Base-by-base conservation (phyloP, 2,888 invertebrate species). In the Conchocele bisecta region DNA sequence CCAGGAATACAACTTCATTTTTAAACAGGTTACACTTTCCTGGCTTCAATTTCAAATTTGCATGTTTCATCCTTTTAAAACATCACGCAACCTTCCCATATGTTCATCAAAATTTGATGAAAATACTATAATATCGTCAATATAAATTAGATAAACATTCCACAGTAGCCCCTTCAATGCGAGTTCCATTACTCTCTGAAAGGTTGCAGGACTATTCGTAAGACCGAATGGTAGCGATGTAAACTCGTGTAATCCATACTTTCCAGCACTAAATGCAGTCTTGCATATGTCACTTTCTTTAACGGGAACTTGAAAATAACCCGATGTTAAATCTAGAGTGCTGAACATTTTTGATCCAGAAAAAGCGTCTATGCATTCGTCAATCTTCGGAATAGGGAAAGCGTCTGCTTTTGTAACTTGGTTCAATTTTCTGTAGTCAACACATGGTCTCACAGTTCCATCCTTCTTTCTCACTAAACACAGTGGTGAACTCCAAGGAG, bases 1-100 rank as follows among this genome's bases (percentile, higher is more conserved):
- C 73, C 20, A 72, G 29, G 58, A 70, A 78, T 4, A 50, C 54
- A 11, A 80, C 67, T 22, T 66, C 66, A 48, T 7, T 20, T 42
- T 59, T 46, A 11, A 75, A 44, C 11, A 74, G 22, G 9, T 65
- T 28, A 56, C 74, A 76, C 44, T 81, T 79, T 37, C 60, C 46
- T 20, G 74, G 74, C 37, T 77, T 79, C 7, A 82, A 46, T 46
- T 79, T 80, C 26, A 82, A 39, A 35, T 61, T 59, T 9, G 82
- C 78, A 11, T 39, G 22, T 7, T 17, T 41, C 9, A 78, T 56
- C 31, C 71, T 39, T 7, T 68, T n/a, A 80, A 57, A 29, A 80
- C 74, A 26, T 61, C 33, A 39, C 29, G 24, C 9, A 79, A 24
- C 24, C 77, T 17, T 7, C 37, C 22, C 15, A 75, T 63, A 26